These are phyloP conservation scores for Phytoseiulus persimilis DNA, from an alignment of 2,888 invertebrate genomes.

Conservation along the genomic window DNA sequence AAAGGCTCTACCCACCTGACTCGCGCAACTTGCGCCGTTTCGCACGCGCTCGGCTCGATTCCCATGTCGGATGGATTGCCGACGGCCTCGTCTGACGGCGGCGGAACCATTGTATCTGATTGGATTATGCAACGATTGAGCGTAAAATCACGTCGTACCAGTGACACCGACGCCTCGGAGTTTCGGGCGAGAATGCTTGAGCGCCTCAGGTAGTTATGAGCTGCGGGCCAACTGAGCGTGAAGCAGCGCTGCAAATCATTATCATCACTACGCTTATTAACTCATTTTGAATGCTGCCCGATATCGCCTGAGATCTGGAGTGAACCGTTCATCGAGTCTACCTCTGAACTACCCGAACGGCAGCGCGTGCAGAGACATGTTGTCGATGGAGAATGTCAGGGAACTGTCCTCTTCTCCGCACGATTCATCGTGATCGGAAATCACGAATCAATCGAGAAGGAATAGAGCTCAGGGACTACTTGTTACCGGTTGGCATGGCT, in stretches of 20 bases:
- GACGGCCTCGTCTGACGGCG: neutral
- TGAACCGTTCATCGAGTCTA: too few relatives aligned
- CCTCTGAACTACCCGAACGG: too few relatives aligned
- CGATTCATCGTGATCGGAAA: too few relatives aligned
- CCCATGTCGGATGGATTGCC: neutral
- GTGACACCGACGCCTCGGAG: neutral
- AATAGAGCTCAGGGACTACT: too few relatives aligned
- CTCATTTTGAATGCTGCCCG: neutral
- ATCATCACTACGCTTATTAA: neutral
- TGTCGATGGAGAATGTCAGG: too few relatives aligned
- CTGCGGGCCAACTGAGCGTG: neutral
- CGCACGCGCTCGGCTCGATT: neutral
- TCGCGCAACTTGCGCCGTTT: too few relatives aligned
- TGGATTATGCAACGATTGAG: neutral
- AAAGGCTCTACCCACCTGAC: too few relatives aligned
- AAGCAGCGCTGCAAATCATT: neutral
- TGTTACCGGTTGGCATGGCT: too few relatives aligned
- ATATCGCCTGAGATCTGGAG: neutral
- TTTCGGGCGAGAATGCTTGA: neutral
- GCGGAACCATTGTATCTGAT: neutral
- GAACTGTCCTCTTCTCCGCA: too few relatives aligned
- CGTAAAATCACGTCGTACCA: neutral
- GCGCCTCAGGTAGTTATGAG: neutral
- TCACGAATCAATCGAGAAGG: too few relatives aligned
- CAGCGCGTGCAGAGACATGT: too few relatives aligned